Evolutionary conservation across 2,797 vertebrate species (phyloP), one percentile per base, ranked within the genome.

Genomic region (Labeo calbasu): DNA sequence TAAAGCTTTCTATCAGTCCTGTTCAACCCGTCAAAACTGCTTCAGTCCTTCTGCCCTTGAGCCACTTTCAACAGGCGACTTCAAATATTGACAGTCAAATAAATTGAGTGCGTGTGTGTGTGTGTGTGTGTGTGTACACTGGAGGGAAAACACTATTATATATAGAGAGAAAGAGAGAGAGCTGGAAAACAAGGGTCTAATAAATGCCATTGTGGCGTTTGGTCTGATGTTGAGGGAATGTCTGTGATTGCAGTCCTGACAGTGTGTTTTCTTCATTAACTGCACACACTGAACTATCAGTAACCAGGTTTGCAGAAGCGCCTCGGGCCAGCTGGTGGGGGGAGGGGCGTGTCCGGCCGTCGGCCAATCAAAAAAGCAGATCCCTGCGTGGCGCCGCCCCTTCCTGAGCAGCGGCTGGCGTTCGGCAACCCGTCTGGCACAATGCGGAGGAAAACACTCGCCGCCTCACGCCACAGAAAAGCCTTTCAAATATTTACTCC

Each of bases 81-180:
- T 91, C 91, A 92, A 92, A 94, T 95, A 95, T 94, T 95, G 95
- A 95, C 94, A 94, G 94, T 94, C 92, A 94, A 95, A 95, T 95
- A 94, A 94, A 95, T 94, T 95, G 92, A 93, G 92, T n/a, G n/a
- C 72, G 55, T 57, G 83, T 73, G 50, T 1, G 65, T 79, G 53
- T 80, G 80, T 79, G 59, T 79, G 75, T 72, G 79, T 79, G 75
- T 72, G 79, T 63, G 6, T 55, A 69, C 36, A 25, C 59, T 50
- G 43, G 40, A 65, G 43, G 57, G 59, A 50, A 65, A 43, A 21
- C 36, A 70, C 19, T 72, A 66, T 69, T 17, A 75, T 51, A 66
- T 19, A 9, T 2, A 36, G 32, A 36, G 2, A 36, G 2, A 36
- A 4, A 36, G 32, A 36, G 32, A 36, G 40, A 43, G 8, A 43